Percentiles rank a stretch among this genome's conserved stretches.
These are phyloP conservation scores for Sebastes matsubarae DNA, from an alignment of 2,797 vertebrate genomes.

Conservation along the genomic window DNA sequence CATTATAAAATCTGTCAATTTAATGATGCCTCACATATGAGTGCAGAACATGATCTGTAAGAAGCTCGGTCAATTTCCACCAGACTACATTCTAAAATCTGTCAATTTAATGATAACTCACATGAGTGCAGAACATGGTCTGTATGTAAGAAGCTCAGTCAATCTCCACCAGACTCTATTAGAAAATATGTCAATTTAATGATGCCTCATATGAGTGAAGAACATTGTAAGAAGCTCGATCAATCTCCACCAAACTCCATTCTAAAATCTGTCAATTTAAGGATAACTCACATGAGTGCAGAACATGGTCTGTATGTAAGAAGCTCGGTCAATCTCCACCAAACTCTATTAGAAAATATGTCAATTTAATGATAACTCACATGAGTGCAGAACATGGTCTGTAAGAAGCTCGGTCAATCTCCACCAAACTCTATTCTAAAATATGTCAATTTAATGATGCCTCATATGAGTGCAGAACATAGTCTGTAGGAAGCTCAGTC, in stretches of 20 bases:
- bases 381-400: not conserved
- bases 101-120: not conserved
- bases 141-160: not conserved
- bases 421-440: slow-evolving; percentile 6
- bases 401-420: not conserved
- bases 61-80: not conserved
- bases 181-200: not conserved
- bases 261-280: too few relatives aligned
- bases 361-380: not conserved
- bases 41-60: not conserved
- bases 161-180: slow-evolving; percentile 4
- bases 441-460: not conserved
- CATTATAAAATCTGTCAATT: not conserved
- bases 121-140: not conserved
- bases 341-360: slow-evolving; percentile 2
- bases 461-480: not conserved
- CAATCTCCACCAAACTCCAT: too few relatives aligned
- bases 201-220: not conserved
- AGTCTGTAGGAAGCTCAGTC: too few relatives aligned
- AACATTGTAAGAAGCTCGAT: too few relatives aligned
- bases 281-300: accelerated
- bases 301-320: not conserved
- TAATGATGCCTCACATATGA: not conserved
- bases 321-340: not conserved
- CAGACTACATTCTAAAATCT: slow-evolving; percentile 5